phyloP scores from a whole-genome alignment of 2,797 vertebrate genomes.

The Astyanax mexicanus region DNA sequence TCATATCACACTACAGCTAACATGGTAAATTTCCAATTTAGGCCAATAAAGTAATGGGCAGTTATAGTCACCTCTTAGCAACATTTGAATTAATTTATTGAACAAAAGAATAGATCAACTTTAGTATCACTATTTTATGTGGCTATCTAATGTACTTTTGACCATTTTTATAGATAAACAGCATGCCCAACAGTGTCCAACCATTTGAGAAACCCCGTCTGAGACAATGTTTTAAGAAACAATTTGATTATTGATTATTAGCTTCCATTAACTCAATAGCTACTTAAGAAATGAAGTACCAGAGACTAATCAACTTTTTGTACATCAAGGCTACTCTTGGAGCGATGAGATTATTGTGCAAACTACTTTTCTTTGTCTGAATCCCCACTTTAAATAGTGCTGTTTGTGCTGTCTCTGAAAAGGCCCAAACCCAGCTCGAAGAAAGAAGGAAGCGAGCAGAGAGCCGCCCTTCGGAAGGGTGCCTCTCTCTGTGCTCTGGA shows the following conservation, averaged over 20 bases:
- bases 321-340: neutral
- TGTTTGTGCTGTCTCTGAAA: neutral
- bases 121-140: too few species aligned
- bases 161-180: too few species aligned
- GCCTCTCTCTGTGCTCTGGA: constrained; percentile 51
- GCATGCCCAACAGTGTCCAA: neutral
- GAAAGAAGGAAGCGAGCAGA: constrained; percentile 29
- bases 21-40: too few species aligned
- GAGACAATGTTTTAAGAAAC: too few species aligned
- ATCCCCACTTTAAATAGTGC: neutral
- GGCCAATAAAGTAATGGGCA: too few species aligned
- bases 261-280: neutral
- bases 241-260: neutral
- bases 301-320: neutral
- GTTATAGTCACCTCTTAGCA: too few species aligned
- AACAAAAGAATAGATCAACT: too few species aligned
- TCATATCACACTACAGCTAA: too few species aligned
- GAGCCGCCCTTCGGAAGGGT: constrained; percentile 59
- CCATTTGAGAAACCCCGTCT: neutral
- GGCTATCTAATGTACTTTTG: too few species aligned
- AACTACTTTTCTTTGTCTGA: neutral
- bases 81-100: too few species aligned
- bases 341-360: neutral
- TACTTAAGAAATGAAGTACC: neutral
- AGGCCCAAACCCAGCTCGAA: constrained; percentile 22